Evolutionary conservation across 35 echinoderm and acorn worm species (phyloP).

Genomic region (Ophiothrix spiculata): DNA sequence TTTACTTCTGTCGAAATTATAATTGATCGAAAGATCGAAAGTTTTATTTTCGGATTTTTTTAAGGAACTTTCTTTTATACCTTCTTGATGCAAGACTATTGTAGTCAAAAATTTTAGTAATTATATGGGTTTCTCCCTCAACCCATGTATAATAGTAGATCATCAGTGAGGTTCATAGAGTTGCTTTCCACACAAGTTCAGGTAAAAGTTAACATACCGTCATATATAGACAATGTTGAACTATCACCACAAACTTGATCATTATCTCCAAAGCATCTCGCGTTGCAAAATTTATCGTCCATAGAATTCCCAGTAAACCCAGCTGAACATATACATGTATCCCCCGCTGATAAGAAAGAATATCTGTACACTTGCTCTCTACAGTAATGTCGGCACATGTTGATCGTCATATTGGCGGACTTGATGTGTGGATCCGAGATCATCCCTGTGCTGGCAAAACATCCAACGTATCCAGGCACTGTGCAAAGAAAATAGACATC

Average conservation of each 20-base stretch:
- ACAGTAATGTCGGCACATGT: neutral
- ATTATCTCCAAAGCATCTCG: neutral
- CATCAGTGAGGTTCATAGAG: no score
- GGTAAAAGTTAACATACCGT: neutral
- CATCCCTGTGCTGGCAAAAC: neutral
- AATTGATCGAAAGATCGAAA: no score
- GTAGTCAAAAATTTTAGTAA: no score
- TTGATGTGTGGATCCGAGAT: neutral
- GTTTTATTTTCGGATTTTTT: no score
- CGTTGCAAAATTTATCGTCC: neutral
- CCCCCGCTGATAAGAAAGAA: neutral
- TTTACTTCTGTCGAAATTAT: no score
- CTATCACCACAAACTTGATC: neutral
- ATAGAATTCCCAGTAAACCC: neutral
- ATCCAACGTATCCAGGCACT: neutral
- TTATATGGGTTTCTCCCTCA: no score
- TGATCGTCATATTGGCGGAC: neutral
- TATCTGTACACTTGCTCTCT: neutral
- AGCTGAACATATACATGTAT: neutral
- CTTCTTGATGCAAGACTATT: no score
- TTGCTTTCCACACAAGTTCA: no score
- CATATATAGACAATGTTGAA: neutral
- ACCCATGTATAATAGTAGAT: no score
- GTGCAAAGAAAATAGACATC: no score
- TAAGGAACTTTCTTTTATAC: no score